A percentile compares a stretch with the other conserved stretches of the same genome.
Evolutionary conservation across 2,113 vertebrate species (phyloP).

Genomic region (Polyodon spathula): DNA sequence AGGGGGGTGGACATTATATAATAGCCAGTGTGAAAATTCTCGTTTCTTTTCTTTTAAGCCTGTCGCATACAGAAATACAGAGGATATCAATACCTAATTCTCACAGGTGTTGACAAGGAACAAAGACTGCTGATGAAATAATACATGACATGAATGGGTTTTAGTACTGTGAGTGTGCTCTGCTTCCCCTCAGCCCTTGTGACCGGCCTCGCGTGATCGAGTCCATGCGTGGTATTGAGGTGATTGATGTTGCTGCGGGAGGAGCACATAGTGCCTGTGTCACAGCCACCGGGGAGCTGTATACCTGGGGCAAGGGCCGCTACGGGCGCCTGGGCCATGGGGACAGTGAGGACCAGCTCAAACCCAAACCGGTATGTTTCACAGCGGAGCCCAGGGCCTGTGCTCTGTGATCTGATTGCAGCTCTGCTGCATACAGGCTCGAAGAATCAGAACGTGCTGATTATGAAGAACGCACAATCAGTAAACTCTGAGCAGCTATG

Average conservation of each 20-base stretch:
- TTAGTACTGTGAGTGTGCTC: background rate
- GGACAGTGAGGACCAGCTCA: constrained; percentile 93
- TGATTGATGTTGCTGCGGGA: constrained; percentile 88
- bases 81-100: no score
- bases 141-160: no score
- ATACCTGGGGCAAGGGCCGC: constrained; percentile 94
- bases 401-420: no score
- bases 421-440: background rate
- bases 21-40: no score
- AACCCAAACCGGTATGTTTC: constrained; percentile 81
- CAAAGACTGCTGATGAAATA: no score
- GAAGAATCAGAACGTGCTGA: background rate
- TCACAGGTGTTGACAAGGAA: no score
- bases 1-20: no score
- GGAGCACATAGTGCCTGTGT: constrained; percentile 95
- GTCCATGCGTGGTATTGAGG: constrained; percentile 87
- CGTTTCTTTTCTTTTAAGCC: no score
- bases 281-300: constrained; percentile 88
- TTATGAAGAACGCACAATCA: no score
- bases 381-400: background rate
- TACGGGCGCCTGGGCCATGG: constrained; percentile 91
- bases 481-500: no score
- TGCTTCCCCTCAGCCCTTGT: constrained; percentile 68
- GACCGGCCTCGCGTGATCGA: constrained; percentile 94
- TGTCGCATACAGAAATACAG: no score